Percentiles rank a stretch among this genome's conserved stretches.
Evolutionary conservation across 2,888 invertebrate genomes (phyloP).

Genomic region (Acrocyrtus sp.): DNA sequence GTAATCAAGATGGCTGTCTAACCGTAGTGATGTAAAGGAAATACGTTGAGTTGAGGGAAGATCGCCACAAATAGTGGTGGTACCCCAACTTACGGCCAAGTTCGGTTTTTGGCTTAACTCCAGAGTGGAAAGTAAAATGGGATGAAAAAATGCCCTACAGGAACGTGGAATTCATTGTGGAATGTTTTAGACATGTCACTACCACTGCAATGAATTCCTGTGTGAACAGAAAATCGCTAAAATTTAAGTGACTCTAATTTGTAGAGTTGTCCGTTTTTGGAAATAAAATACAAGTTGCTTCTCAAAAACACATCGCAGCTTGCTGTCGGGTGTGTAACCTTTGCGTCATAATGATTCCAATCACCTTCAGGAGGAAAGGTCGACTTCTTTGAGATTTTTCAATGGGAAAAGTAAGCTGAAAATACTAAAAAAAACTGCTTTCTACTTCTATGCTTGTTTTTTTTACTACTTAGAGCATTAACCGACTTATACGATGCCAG

Average conservation of each 20-base stretch:
- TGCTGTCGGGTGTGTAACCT: not conserved
- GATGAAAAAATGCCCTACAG: constrained; percentile 12
- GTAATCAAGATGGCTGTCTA: no score
- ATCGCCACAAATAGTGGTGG: no score
- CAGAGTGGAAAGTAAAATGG: constrained; percentile 30
- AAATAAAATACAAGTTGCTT: no score
- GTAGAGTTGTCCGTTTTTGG: no score
- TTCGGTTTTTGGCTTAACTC: constrained; percentile 25
- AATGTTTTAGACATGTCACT: not conserved
- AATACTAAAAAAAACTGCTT: no score
- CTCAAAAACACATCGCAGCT: no score
- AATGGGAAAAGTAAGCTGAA: constrained; percentile 49
- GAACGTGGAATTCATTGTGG: constrained; percentile 6
- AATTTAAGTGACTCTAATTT: constrained; percentile 26
- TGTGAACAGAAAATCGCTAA: constrained; percentile 35
- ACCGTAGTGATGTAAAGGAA: no score
- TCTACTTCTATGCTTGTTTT: not conserved
- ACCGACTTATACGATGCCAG: no score
- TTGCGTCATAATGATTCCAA: constrained; percentile 39
- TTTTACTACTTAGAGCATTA: not conserved
- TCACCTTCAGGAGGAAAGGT: constrained; percentile 49
- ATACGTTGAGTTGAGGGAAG: no score
- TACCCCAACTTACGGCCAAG: no score
- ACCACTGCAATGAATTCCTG: constrained; percentile 18
- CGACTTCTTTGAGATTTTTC: constrained; percentile 50